Evolutionary conservation across 2,113 vertebrate genomes (phyloP), one percentile per base, ranked within the genome.

Genomic region (Dromiciops gliroides): DNA sequence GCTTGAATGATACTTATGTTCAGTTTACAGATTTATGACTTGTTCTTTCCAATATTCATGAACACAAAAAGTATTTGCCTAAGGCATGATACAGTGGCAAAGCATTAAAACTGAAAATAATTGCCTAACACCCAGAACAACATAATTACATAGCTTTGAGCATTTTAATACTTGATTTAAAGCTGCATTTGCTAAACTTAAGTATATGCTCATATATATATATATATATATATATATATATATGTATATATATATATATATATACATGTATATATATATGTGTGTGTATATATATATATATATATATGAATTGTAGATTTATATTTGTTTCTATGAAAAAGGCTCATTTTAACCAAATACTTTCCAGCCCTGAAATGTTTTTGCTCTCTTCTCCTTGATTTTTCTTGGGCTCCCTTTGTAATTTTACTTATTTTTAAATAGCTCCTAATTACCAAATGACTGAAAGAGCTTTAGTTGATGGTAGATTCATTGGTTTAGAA

Each of bases 41-140:
- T 97, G 91, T 25, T 97, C 94, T 97, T 97, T 98, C 97, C 96
- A 98, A 91, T 98, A 98, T 98, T 98, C 96, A 98, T 98, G 97
- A 98, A 95, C 89, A 94, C 28, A 24, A 91, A 98, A 92, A 97
- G 75, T 95, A 96, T 98, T 98, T 98, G 98, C 98, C 97, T 96
- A 93, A 97, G 97, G 98, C 96, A 52, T 91, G 90, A 95, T 96
- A 97, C 31, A 95, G 94, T 53, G 95, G 89, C 44, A 95, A 97
- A 96, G 47, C 90, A 95, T 96, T 97, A 96, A 98, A 98, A 97
- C 94, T 50, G 89, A 92, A 94, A 97, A 98, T 98, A 98, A 98
- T 98, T 98, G 56, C 96, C 96, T 97, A 97, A 94, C 89, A 92
- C n/a, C 97, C 96, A 89, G 93, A 98, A 97, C 91, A 97, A 97